Conservation (phyloP, 2,113 vertebrate genomes). For the Phylloscopus trochilus region DNA sequence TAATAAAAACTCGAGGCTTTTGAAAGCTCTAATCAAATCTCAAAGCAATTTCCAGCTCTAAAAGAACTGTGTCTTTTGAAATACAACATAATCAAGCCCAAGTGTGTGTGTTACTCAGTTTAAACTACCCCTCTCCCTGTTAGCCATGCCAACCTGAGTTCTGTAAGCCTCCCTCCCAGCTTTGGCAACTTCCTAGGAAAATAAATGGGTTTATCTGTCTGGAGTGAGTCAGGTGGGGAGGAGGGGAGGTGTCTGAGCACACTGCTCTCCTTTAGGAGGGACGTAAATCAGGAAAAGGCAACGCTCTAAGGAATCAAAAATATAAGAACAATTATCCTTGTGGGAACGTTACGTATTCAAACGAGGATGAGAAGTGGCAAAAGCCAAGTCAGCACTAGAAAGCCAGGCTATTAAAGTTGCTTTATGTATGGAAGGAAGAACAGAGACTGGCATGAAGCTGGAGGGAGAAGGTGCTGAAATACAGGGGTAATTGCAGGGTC, state of each 20-base stretch:
- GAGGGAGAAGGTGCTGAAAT: not conserved
- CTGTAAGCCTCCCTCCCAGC: not conserved
- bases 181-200: not conserved
- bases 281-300: not conserved
- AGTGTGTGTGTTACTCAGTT: not conserved
- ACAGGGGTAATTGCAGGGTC: not conserved
- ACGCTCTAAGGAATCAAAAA: not conserved
- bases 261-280: not conserved
- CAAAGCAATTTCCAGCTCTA: not conserved
- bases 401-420: not conserved
- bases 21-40: slow-evolving; percentile 16
- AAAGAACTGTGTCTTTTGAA: not conserved
- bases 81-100: not conserved
- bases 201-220: not conserved
- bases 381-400: not conserved
- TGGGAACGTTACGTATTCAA: not conserved
- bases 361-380: not conserved
- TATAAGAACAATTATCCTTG: not conserved
- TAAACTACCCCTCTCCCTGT: not conserved
- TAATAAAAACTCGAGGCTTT: not conserved
- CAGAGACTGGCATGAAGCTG: not conserved
- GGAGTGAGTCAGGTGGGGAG: not conserved
- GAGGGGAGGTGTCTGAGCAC: not conserved
- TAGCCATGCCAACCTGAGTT: not conserved
- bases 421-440: not conserved